Percentiles rank a stretch among this genome's conserved stretches.
These are phyloP conservation scores for Tineola bisselliella DNA, from an alignment of 2,888 invertebrate genomes.

Conservation along the genomic window DNA sequence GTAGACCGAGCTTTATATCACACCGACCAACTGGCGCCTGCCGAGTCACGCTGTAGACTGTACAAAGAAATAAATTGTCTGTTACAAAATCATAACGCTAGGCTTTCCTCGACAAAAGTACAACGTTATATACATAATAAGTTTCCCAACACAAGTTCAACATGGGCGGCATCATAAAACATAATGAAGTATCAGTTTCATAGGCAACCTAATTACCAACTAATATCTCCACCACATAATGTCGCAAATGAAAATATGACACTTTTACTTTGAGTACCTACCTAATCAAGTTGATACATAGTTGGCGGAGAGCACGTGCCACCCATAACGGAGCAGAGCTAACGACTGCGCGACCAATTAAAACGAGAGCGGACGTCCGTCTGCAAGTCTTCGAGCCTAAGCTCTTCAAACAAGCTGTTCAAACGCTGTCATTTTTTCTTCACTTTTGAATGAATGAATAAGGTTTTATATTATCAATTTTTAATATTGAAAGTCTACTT, in stretches of 20 bases:
- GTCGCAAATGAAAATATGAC: constrained; percentile 34
- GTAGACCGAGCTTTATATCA: neutral
- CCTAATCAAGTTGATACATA: constrained; percentile 40
- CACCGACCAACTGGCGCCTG: constrained; percentile 63
- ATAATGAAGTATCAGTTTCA: constrained; percentile 7
- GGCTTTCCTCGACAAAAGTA: neutral
- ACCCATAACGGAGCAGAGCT: constrained; percentile 24
- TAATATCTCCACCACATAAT: neutral
- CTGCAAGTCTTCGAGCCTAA: neutral
- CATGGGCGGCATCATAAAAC: neutral
- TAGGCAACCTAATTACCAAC: constrained; percentile 11
- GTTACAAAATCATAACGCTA: neutral
- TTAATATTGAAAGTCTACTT: too few species aligned
- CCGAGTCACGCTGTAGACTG: constrained; percentile 49
- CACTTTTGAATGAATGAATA: neutral
- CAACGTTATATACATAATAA: neutral
- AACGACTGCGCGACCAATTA: constrained; percentile 44
- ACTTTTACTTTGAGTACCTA: constrained; percentile 34
- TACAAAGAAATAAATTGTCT: neutral
- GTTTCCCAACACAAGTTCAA: neutral
- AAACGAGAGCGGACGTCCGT: constrained; percentile 13
- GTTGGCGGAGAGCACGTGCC: constrained; percentile 30
- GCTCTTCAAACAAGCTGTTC: constrained; percentile 9
- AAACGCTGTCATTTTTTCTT: neutral
- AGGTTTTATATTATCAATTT: too few species aligned